Base-by-base conservation (phyloP, 2,888 invertebrate species). In the Heliconius sara region DNA sequence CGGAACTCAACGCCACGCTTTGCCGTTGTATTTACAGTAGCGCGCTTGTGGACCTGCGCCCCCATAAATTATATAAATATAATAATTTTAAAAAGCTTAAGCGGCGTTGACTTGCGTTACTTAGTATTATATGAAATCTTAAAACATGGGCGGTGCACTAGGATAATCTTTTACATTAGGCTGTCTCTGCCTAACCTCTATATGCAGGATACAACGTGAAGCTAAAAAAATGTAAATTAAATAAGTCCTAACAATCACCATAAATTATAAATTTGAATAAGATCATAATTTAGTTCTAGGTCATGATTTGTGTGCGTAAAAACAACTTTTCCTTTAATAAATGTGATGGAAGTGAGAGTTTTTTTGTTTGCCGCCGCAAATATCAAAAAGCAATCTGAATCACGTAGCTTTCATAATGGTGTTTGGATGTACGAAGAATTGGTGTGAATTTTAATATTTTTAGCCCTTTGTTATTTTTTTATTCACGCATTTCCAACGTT, bases 231-330 rank as follows among this genome's bases (percentile, higher is more conserved):
- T 19, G 1, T 0, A 7, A 66, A 13, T 30, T 66, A 30, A 30
- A 30, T 30, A 66, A n/a, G 27, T 34, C 1, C 19, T 22, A 34
- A 67, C 3, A 67, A 67, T 34, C 10, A 39, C n/a, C 22, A 39
- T 68, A 68, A n/a, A 68, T 68, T 68, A 52, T 52, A 52, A 52
- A 52, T 9, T 52, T 52, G 22, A 52, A 67, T 67, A 67, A 67
- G 30, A 30, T 16, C 71, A 81, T 71, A 68, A 34, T 34, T 75
- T 34, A 30, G 67, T 43, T 57, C 60, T 68, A 68, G 77, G 79
- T 13, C 79, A 80, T 80, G 80, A 83, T 84, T 84, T 83, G 83
- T 77, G 78, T 76, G 78, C 81, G 79, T 72, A 76, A 67, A 82
- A 80, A 79, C 81, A 80, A 79, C 81, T 82, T 74, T 82, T 77